Evolutionary conservation across 1,140 invertebrate genomes (phyloP).

Genomic region (Drosophila parabipectinata): DNA sequence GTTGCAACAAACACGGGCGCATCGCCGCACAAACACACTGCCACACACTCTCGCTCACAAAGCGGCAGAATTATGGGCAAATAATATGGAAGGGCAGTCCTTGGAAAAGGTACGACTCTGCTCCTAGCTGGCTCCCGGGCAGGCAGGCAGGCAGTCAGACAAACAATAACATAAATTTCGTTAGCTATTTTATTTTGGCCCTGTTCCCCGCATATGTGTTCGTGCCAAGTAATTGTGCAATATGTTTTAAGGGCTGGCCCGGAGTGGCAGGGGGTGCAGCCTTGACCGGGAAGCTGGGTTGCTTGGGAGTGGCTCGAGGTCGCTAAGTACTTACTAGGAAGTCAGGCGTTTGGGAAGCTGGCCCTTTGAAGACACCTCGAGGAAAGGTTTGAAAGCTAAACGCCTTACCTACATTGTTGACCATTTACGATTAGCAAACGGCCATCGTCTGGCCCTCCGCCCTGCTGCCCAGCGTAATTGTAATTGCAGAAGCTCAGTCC

Average conservation of each 20-base stretch:
- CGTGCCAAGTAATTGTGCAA: constrained; percentile 75
- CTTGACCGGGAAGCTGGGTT: constrained; percentile 56
- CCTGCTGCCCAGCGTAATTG: constrained; percentile 55
- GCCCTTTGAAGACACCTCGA: constrained; percentile 6
- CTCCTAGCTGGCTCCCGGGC: constrained; percentile 21
- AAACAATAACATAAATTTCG: constrained; percentile 82
- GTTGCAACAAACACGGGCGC: constrained; percentile 63
- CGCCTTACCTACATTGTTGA: constrained; percentile 70
- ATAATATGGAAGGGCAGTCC: constrained; percentile 62
- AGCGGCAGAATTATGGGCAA: constrained; percentile 53
- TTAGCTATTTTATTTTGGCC: constrained; percentile 65
- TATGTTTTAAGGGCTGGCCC: constrained; percentile 69
- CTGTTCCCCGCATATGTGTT: constrained; percentile 18
- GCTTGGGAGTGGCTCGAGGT: constrained; percentile 13
- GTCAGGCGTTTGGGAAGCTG: neutral
- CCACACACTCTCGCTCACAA: constrained; percentile 13
- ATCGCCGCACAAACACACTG: constrained; percentile 9
- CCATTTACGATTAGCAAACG: constrained; percentile 58
- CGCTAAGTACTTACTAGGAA: constrained; percentile 34
- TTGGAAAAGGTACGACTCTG: constrained; percentile 57
- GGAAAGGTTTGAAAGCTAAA: constrained; percentile 55
- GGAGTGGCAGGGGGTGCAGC: constrained; percentile 16
- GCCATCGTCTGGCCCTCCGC: constrained; percentile 8
- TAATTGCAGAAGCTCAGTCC: constrained; percentile 56
- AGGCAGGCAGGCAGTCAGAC: constrained; percentile 48